Evolutionary conservation across 2,113 vertebrate species (phyloP).

Genomic region (Nothoprocta pentlandii): DNA sequence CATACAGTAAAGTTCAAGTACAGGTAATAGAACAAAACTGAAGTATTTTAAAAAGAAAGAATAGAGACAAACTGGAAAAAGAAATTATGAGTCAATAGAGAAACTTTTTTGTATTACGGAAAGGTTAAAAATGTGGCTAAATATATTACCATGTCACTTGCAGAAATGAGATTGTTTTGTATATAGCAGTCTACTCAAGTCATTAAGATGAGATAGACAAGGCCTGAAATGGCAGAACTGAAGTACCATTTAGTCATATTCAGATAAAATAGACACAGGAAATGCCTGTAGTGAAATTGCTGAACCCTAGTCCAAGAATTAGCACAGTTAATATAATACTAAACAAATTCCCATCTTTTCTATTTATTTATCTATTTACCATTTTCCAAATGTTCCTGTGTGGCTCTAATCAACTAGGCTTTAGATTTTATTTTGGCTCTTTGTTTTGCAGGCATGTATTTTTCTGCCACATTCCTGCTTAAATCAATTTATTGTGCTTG

Average conservation of each 20-base stretch:
- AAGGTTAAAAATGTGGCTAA: background rate
- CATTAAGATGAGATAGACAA: constrained; percentile 38
- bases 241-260: constrained; percentile 26
- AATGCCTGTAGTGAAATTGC: constrained; percentile 42
- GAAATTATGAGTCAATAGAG: background rate
- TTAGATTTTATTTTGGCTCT: constrained; percentile 10
- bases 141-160: background rate
- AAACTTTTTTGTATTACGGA: background rate
- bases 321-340: constrained; percentile 3
- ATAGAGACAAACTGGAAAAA: background rate
- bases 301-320: constrained; percentile 50
- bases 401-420: background rate
- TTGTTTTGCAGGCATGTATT: constrained; percentile 14
- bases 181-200: background rate
- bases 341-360: constrained; percentile 31
- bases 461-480: constrained; percentile 11
- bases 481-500: constrained; percentile 18
- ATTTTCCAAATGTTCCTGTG: constrained; percentile 17
- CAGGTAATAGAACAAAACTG: background rate
- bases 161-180: background rate
- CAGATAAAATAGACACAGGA: constrained; percentile 47
- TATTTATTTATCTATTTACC: constrained; percentile 26
- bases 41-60: background rate
- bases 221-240: constrained; percentile 36
- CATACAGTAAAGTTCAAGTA: background rate